phyloP scores from a whole-genome alignment of 2,797 vertebrate genomes.

The Smutsia temminckii region DNA sequence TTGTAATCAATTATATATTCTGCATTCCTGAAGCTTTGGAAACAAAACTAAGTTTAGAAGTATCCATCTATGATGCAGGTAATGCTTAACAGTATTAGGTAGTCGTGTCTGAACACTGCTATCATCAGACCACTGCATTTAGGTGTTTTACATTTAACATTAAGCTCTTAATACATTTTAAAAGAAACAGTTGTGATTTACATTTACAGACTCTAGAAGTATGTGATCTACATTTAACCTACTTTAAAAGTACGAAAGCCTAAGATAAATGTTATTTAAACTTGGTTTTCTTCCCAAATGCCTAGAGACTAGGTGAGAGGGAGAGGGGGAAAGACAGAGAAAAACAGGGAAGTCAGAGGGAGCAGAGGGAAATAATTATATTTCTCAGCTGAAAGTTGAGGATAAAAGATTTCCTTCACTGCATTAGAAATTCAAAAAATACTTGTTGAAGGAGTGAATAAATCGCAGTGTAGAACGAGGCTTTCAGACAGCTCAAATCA shows the following conservation, averaged over 20 bases:
- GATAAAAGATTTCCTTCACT: neutral
- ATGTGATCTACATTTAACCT: neutral
- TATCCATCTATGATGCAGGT: conserved; percentile 13
- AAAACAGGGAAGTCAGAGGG: neutral
- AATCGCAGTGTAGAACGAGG: neutral
- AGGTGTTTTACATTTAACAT: conserved; percentile 37
- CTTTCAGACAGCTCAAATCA: neutral
- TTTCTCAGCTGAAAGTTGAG: conserved; percentile 15
- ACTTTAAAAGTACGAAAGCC: conserved; percentile 22
- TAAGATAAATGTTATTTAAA: conserved; percentile 18
- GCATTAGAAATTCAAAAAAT: neutral
- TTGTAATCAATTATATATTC: conserved; percentile 66
- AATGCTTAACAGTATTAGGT: neutral
- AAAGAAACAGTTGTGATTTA: neutral
- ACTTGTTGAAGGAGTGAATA: neutral
- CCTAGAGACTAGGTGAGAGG: neutral
- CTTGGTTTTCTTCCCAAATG: conserved; percentile 24
- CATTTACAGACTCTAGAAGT: neutral
- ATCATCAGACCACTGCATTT: conserved; percentile 42
- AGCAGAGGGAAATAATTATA: neutral
- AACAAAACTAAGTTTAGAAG: conserved; percentile 68
- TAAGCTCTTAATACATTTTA: conserved; percentile 10
- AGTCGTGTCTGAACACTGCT: conserved; percentile 28
- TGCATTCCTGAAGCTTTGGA: conserved; percentile 58
- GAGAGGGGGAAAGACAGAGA: neutral